Evolutionary conservation across 2,113 vertebrate genomes (phyloP), one percentile per base, ranked within the genome.

Genomic region (Xenopus laevis): DNA sequence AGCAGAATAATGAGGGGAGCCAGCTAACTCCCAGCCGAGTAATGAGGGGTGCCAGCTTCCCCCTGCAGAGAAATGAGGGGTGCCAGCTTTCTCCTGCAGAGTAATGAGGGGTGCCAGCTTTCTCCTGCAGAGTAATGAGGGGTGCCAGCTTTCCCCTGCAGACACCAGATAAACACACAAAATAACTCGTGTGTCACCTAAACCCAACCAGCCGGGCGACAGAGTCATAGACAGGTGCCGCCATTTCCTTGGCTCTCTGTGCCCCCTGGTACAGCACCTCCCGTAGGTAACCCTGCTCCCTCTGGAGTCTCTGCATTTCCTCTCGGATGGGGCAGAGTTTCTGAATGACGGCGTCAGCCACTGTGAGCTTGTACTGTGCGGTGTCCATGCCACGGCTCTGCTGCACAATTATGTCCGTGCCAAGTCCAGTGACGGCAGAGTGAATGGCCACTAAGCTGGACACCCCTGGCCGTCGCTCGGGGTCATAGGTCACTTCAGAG

Each of bases 381-480:
- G 97, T 98, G 84, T 98, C 91, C 0, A 96, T 10, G 0, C 94
- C 94, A 0, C 53, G 1, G 1, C 92, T 91, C 9, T 80, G 83
- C 0, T 52, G 70, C 40, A 98, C 79, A 13, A 93, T 92, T 13
- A 95, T 93, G 80, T 93, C 84, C 61, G 92, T 83, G 0, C 83
- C 78, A 18, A 92, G 83, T 2, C 79, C 86, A 0, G 87, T 89
- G 16, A 93, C 80, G 0, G 96, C 95, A 0, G 95, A 87, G 0
- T 99, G 97, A 70, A 98, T 91, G 0, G 89, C 85, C 21, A 99
- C 90, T 78, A 99, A 79, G 77, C 98, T 99, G 81, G 96, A 96
- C 69, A 99, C 96, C 0, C 97, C 97, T 0, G 87, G 90, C 0
- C 96, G 91, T 0, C 18, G 0, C 3, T 78, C 84, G 0, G 96